Evolutionary conservation across 1,140 invertebrate species (phyloP), one percentile per base, ranked within the genome.

Genomic region (Achroia grisella): DNA sequence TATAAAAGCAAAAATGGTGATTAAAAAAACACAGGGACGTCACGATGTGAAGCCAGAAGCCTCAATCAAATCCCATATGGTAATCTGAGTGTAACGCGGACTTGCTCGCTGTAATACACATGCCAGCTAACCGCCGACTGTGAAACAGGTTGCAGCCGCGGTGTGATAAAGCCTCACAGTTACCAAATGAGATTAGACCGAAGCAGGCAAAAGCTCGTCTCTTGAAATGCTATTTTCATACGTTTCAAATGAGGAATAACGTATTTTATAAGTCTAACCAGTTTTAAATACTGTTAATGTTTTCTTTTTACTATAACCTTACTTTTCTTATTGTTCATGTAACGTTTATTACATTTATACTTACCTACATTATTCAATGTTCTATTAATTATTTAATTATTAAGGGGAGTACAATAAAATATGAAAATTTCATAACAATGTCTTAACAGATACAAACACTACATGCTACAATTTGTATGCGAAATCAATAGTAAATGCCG

Each of bases 181-280:
- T 95, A 95, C 93, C 92, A 92, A 91, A 94, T 94, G 93, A 95
- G 93, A 95, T 95, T 95, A 93, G 78, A 86, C 68, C 71, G 79
- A 72, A 63, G 70, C 45, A 46, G 75, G 79, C 66, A 53, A 45
- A 84, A 82, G 72, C 72, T 69, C 61, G 52, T 12, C 53, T 62
- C 56, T 60, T 64, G 44, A 42, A 17, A 23, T 23, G 17, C 17
- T 23, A 23, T 23, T 23, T 23, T 23, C 17, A 23, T 23, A 23
- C 17, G 17, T 23, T 23, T 23, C 17, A 6, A 23, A 23, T 3
- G 17, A n/a, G n/a, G n/a, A n/a, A n/a, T n/a, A n/a, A n/a, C n/a
- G n/a, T n/a, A n/a, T 23, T 23, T 23, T 23, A 23, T 23, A 23
- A 23, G 6, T 23, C 17, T 23, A 23, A 23, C 17, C 17, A 23